These are phyloP conservation scores for Muscicapa adusta DNA, from an alignment of 2,113 vertebrate species.

Conservation along the genomic window DNA sequence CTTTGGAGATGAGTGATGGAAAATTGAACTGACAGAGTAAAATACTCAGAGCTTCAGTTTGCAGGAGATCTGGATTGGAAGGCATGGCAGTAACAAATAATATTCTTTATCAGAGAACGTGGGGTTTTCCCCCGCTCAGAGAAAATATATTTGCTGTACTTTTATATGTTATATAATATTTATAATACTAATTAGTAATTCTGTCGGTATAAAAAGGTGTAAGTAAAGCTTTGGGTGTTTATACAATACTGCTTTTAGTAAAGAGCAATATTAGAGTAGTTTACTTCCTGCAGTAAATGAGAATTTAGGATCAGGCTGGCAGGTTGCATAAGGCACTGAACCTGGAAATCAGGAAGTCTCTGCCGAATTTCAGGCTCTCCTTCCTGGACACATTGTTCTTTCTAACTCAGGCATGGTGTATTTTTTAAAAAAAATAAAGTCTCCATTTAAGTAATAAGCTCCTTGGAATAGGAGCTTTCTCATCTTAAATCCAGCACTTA, in stretches of 20 bases:
- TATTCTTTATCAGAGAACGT: not conserved
- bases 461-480: not conserved
- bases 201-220: not conserved
- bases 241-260: not conserved
- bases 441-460: not conserved
- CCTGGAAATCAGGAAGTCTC: constrained; percentile 19
- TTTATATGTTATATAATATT: not conserved
- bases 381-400: not conserved
- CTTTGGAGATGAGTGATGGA: not conserved
- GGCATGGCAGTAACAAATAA: not conserved
- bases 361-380: not conserved
- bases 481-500: not conserved
- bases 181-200: not conserved
- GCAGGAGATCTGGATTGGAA: not conserved
- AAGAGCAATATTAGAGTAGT: not conserved
- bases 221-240: not conserved
- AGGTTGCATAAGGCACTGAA: not conserved
- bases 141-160: not conserved
- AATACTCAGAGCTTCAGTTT: not conserved
- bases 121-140: not conserved
- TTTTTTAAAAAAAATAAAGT: not conserved
- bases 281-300: not conserved
- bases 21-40: not conserved
- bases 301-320: not conserved
- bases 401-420: not conserved